Evolutionary conservation across 1,140 invertebrate species (phyloP).

Genomic region (Zaprionus gabonicus): DNA sequence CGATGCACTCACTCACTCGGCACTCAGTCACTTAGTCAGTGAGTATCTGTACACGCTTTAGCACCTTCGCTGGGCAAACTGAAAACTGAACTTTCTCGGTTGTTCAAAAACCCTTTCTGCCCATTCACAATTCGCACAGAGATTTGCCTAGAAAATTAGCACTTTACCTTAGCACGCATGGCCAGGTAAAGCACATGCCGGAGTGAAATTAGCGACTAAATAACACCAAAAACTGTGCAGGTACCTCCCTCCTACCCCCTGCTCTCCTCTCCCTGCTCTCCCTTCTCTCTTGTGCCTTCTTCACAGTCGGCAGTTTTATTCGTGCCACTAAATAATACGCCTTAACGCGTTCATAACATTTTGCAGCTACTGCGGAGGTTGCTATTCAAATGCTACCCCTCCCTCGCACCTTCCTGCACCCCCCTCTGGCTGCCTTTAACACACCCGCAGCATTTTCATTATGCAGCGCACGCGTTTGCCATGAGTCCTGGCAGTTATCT

Average conservation of each 20-base stretch:
- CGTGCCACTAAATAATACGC: constrained; percentile 48
- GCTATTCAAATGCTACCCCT: constrained; percentile 38
- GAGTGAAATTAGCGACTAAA: constrained; percentile 48
- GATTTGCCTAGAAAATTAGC: constrained; percentile 41
- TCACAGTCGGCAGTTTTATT: constrained; percentile 26
- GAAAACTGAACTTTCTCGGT: constrained; percentile 48
- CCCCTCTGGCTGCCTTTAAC: neutral
- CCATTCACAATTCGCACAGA: constrained; percentile 16
- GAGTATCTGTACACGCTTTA: constrained; percentile 14
- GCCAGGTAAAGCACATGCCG: constrained; percentile 16
- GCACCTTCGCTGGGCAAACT: constrained; percentile 36
- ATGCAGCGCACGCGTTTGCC: constrained; percentile 66
- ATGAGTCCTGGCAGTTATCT: constrained; percentile 69
- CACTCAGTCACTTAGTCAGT: constrained; percentile 8
- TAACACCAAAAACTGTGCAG: constrained; percentile 23
- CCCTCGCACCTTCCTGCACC: neutral
- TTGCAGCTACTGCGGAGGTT: constrained; percentile 35
- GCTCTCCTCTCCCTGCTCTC: neutral
- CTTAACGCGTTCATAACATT: constrained; percentile 52
- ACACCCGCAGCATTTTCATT: constrained; percentile 63
- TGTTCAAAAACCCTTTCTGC: constrained; percentile 21
- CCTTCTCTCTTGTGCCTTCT: neutral
- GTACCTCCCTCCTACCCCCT: too few species aligned
- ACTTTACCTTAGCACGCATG: constrained; percentile 41
- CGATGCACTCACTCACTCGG: constrained; percentile 18